phyloP scores from a whole-genome alignment of 2,797 vertebrate genomes.

The Hypotaenidia philippensis region DNA sequence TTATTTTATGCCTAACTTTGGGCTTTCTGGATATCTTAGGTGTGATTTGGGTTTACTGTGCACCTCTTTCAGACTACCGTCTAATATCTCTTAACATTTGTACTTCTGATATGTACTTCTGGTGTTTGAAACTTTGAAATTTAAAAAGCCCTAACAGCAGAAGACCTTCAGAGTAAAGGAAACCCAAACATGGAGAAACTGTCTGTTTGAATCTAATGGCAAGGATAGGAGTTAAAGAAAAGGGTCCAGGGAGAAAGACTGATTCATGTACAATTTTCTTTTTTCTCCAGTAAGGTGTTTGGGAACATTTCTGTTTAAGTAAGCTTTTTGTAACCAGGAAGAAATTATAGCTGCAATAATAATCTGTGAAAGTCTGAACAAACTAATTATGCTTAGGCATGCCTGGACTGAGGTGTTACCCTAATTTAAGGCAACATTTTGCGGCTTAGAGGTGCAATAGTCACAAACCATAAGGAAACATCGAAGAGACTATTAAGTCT shows the following conservation, averaged over 20 bases:
- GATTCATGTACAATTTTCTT: not conserved
- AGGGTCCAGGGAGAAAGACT: not conserved
- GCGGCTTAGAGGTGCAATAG: not conserved
- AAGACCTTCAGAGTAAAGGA: not conserved
- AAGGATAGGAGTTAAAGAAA: not conserved
- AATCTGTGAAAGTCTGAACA: slow-evolving; percentile 13
- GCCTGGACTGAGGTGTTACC: slow-evolving; percentile 40
- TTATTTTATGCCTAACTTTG: not conserved
- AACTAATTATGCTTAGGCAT: slow-evolving; percentile 27
- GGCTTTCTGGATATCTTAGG: not conserved
- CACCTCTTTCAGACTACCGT: not conserved
- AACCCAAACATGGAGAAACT: not conserved
- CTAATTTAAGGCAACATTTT: slow-evolving; percentile 47
- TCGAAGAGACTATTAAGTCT: not conserved
- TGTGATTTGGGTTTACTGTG: not conserved
- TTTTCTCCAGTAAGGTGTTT: not conserved
- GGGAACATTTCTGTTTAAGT: not conserved
- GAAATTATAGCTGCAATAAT: slow-evolving; percentile 28
- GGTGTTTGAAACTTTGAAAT: not conserved
- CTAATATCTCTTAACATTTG: not conserved
- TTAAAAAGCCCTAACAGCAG: not conserved
- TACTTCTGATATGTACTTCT: not conserved
- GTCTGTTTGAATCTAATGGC: not conserved
- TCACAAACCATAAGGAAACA: slow-evolving; percentile 29
- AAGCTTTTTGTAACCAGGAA: slow-evolving; percentile 45